A percentile compares a stretch with the other conserved stretches of the same genome.
phyloP scores from a whole-genome alignment of 2,888 invertebrate genomes.

The Hyppa rectilinea region DNA sequence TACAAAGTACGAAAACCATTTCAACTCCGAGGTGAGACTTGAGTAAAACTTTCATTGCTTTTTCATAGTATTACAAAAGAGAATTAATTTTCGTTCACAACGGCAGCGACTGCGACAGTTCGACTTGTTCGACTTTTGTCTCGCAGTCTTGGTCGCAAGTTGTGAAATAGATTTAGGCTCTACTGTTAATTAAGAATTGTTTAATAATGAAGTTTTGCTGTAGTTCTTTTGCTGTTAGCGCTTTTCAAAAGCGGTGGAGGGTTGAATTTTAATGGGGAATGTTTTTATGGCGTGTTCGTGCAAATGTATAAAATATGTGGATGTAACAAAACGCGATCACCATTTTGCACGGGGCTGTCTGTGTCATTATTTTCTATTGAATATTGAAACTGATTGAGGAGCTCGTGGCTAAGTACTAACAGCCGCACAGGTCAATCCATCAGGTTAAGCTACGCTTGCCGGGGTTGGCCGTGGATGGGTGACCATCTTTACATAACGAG shows the following conservation, averaged over 20 bases:
- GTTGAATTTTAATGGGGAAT: background rate
- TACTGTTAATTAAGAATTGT: slow-evolving; percentile 48
- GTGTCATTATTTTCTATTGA: too few relatives aligned
- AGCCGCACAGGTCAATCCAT: too few relatives aligned
- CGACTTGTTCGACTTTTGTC: slow-evolving; percentile 66
- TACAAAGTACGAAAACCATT: slow-evolving; percentile 57
- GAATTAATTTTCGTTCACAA: slow-evolving; percentile 68
- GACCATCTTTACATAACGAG: too few relatives aligned
- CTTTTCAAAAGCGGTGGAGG: background rate
- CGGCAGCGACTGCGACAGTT: slow-evolving; percentile 46
- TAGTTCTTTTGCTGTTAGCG: background rate
- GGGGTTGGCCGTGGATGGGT: too few relatives aligned
- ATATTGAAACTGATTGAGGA: too few relatives aligned
- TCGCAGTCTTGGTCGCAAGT: slow-evolving; percentile 46
- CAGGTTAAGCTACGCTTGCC: too few relatives aligned
- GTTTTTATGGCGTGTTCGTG: background rate
- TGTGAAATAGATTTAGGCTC: slow-evolving; percentile 27
- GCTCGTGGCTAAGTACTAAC: too few relatives aligned
- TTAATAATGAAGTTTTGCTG: slow-evolving; percentile 26
- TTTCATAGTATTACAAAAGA: slow-evolving; percentile 69
- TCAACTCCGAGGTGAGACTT: slow-evolving; percentile 55
- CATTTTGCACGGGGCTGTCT: too few relatives aligned
- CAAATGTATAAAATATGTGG: background rate
- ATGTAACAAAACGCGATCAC: too few relatives aligned
- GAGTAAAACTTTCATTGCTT: slow-evolving; percentile 68